Conservation (phyloP, 2,113 vertebrate species). For the Rhabdomys dilectus region DNA sequence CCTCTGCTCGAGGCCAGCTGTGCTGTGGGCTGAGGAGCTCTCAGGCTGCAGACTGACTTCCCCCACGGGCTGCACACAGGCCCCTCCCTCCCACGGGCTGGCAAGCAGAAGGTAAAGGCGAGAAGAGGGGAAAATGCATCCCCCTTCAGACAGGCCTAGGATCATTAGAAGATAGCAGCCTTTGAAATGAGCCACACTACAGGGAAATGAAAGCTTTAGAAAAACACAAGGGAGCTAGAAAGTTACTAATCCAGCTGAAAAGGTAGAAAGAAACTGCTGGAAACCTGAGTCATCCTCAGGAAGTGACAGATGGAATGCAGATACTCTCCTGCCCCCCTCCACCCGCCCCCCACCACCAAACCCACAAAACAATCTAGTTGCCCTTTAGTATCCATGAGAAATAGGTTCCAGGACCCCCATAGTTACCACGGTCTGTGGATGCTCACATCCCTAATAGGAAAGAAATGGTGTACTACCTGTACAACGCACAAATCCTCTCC, state of each 20-base stretch:
- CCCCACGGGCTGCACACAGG: neutral
- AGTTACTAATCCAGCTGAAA: neutral
- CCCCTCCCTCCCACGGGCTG: neutral
- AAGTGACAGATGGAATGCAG: neutral
- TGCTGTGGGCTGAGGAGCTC: rapidly evolving
- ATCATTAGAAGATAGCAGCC: neutral
- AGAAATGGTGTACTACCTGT: neutral
- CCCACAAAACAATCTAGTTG: neutral
- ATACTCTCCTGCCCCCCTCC: too few relatives aligned
- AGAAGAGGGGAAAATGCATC: rapidly evolving
- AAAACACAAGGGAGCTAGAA: neutral
- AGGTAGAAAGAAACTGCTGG: neutral
- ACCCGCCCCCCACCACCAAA: too few relatives aligned
- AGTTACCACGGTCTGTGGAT: neutral
- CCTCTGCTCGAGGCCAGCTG: conserved; percentile 54
- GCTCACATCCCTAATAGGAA: neutral
- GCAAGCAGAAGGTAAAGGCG: neutral
- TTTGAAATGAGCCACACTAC: neutral
- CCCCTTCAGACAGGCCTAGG: neutral
- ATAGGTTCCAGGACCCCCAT: neutral
- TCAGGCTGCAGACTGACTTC: neutral
- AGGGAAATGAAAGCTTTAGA: neutral
- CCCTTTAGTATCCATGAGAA: neutral
- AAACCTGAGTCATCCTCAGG: neutral
- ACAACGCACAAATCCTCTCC: neutral